phyloP scores from a whole-genome alignment of 2,888 invertebrate species.

The Philopedon plagiatum region DNA sequence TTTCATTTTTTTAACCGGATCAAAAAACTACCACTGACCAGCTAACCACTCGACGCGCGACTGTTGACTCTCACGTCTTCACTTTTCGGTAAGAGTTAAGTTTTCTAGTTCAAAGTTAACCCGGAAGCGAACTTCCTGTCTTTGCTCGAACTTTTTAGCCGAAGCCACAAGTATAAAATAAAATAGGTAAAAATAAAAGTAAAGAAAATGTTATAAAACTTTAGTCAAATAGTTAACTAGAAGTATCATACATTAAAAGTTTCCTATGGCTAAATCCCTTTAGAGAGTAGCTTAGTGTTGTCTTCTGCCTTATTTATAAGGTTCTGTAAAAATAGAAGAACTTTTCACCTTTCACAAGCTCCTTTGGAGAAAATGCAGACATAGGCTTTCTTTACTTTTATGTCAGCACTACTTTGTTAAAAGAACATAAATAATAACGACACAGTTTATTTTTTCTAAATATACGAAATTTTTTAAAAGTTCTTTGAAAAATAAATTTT shows the following conservation, averaged over 20 bases:
- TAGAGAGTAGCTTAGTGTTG: slow-evolving; percentile 34
- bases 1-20: too few species aligned
- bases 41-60: too few species aligned
- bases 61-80: too few species aligned
- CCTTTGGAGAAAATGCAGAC: slow-evolving; percentile 4
- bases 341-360: slow-evolving; percentile 16
- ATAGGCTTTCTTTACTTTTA: not conserved
- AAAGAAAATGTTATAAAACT: slow-evolving; percentile 14
- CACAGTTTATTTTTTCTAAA: too few species aligned
- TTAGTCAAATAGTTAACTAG: slow-evolving; percentile 16
- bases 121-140: not conserved
- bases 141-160: slow-evolving; percentile 7
- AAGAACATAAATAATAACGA: too few species aligned
- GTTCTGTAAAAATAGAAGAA: slow-evolving; percentile 27
- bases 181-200: not conserved
- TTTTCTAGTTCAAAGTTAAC: too few species aligned
- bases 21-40: too few species aligned
- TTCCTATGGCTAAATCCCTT: slow-evolving; percentile 26
- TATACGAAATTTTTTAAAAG: too few species aligned
- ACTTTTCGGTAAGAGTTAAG: too few species aligned
- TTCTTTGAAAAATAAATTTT: too few species aligned
- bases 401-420: not conserved
- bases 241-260: slow-evolving; percentile 37
- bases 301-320: slow-evolving; percentile 36
- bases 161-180: slow-evolving; percentile 3